Evolutionary conservation across 2,113 vertebrate species (phyloP), one percentile per base, ranked within the genome.

Genomic region (Nyctereutes procyonoides): DNA sequence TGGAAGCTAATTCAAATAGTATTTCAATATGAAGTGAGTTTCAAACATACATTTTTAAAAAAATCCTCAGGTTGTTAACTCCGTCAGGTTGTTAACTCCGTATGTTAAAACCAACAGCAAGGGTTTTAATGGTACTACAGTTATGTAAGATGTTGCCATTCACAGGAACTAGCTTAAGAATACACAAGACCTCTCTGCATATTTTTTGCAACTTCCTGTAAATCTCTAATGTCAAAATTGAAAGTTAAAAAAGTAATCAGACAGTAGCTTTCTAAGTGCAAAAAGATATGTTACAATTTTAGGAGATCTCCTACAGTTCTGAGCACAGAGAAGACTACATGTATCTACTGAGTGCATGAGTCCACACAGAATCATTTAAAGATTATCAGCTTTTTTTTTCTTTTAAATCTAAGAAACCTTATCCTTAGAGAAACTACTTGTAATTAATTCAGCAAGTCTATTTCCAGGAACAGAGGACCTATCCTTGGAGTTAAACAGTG

Each of bases 151-250:
- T 83, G 26, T 14, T 94, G 69, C 13, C 43, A 95, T 14, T 84
- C 32, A 35, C 26, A 48, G 8, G 93, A 94, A 95, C 8, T 95
- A 67, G 17, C 65, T 92, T 28, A 77, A 90, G 43, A 89, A 38
- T 74, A 90, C 26, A 97, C 13, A 94, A 38, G 51, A 93, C 43
- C 20, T 85, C 76, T 28, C 56, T 83, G 16, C 35, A 86, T 9
- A 90, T 30, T 58, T 89, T 88, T 90, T 91, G 12, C 38, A 96
- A 96, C 56, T 95, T 94, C 7, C 77, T 67, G 24, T 56, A 55
- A 95, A 89, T 87, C 32, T 95, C 35, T 79, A 97, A 91, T 53
- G 80, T 94, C 26, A 94, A 96, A 96, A 88, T 90, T 94, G 95
- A 93, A 97, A 88, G 48, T 73, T 82, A 88, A 96, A 96, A 55